phyloP scores from a whole-genome alignment of 2,888 invertebrate genomes.

The Agrenia bidenticulata region DNA sequence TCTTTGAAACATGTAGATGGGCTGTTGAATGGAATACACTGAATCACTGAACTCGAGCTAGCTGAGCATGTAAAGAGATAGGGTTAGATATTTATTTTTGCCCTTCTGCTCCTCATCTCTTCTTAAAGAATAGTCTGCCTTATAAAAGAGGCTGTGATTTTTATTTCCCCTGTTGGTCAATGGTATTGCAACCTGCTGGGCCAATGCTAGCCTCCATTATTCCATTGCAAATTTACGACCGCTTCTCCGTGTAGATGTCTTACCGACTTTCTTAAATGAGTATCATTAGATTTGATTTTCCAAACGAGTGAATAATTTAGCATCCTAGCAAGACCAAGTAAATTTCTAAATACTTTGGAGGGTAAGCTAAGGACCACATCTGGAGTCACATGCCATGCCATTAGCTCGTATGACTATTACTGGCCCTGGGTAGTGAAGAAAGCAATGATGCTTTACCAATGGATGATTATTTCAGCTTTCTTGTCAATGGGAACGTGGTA shows the following conservation, averaged over 20 bases:
- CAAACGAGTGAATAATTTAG: conserved; percentile 1
- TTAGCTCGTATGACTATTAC: neutral
- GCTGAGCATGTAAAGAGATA: too few relatives aligned
- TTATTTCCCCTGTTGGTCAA: neutral
- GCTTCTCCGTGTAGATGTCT: neutral
- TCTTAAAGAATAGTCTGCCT: neutral
- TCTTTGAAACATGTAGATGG: conserved; percentile 2
- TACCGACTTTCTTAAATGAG: conserved; percentile 30
- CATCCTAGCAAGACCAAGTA: neutral
- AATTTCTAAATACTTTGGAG: neutral
- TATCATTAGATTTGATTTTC: conserved; percentile 33
- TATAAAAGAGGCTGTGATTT: neutral
- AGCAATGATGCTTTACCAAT: conserved; percentile 1
- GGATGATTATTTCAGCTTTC: neutral
- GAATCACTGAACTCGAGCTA: neutral
- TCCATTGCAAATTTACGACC: conserved; percentile 47
- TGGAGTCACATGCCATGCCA: neutral
- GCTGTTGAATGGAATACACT: neutral
- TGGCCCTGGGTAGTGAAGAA: neutral
- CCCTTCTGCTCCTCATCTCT: too few relatives aligned
- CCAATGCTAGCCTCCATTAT: conserved; percentile 39
- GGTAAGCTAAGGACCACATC: conserved; percentile 15
- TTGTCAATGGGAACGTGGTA: conserved; percentile 4
- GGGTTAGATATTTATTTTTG: too few relatives aligned
- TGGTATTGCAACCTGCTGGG: conserved; percentile 40